phyloP scores from a whole-genome alignment of 2,797 vertebrate species.

The Hephaestus fuliginosus region DNA sequence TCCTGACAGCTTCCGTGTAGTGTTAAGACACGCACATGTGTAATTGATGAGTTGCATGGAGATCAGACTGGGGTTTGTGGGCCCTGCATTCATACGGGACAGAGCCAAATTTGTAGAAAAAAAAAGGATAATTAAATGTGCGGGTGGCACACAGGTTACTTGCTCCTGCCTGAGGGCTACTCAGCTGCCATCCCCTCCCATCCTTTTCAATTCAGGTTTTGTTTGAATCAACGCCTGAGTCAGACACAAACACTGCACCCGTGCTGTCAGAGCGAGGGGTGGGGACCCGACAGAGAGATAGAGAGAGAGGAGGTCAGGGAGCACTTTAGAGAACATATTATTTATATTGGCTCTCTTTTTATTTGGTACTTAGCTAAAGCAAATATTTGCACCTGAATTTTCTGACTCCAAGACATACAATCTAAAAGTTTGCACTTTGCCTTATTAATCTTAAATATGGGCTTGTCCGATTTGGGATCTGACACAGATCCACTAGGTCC shows the following conservation, averaged over 20 bases:
- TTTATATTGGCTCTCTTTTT: background rate
- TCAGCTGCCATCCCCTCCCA: slow-evolving; percentile 51
- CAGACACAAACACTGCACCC: slow-evolving; percentile 61
- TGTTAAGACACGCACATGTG: slow-evolving; percentile 12
- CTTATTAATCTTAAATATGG: background rate
- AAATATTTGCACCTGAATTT: slow-evolving; percentile 4
- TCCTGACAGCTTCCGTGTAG: slow-evolving; percentile 1
- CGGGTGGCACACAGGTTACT: slow-evolving; percentile 49
- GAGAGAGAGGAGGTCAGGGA: slow-evolving; percentile 16
- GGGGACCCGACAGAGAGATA: background rate
- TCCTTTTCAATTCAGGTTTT: slow-evolving; percentile 42
- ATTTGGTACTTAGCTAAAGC: background rate
- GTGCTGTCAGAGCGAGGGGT: slow-evolving; percentile 24
- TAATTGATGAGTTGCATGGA: slow-evolving; percentile 29
- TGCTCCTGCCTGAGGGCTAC: slow-evolving; percentile 34
- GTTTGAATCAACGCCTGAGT: slow-evolving; percentile 57
- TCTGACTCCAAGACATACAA: background rate
- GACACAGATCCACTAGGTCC: background rate
- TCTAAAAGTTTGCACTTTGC: slow-evolving; percentile 15
- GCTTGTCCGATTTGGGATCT: slow-evolving; percentile 1
- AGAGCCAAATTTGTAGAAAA: slow-evolving; percentile 52
- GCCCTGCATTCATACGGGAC: slow-evolving; percentile 37
- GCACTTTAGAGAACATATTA: slow-evolving; percentile 15
- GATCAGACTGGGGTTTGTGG: slow-evolving; percentile 43
- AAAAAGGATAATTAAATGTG: slow-evolving; percentile 60